These are phyloP conservation scores for Netelia fuscicornis DNA, from an alignment of 2,888 invertebrate species.

Conservation along the genomic window DNA sequence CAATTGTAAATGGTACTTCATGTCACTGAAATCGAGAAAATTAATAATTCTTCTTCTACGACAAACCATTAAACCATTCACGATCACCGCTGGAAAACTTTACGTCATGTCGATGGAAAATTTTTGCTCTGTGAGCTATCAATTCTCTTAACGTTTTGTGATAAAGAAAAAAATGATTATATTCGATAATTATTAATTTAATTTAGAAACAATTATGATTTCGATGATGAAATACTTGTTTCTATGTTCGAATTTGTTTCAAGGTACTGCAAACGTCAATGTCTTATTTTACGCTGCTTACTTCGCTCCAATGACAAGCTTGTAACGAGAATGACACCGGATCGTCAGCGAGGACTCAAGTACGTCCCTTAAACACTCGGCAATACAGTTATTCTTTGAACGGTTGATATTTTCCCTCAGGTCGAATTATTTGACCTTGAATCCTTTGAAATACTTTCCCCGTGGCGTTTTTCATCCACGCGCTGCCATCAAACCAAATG, in stretches of 20 bases:
- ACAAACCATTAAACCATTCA: slow-evolving; percentile 35
- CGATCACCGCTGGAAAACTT: slow-evolving; percentile 50
- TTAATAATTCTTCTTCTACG: slow-evolving; percentile 33
- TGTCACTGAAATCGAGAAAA: slow-evolving; percentile 28
- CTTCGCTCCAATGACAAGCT: slow-evolving; percentile 39
- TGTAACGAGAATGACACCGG: too few species aligned
- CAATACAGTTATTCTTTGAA: not conserved
- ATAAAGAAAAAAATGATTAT: too few species aligned
- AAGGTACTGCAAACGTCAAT: slow-evolving; percentile 57
- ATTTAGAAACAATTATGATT: not conserved
- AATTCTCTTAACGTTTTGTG: too few species aligned
- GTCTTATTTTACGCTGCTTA: slow-evolving; percentile 60
- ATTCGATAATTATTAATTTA: too few species aligned
- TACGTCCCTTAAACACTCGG: not conserved
- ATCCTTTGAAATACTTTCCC: too few species aligned
- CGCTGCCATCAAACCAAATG: too few species aligned
- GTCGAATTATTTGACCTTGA: too few species aligned
- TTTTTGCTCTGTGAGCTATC: slow-evolving; percentile 34
- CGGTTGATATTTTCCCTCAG: too few species aligned
- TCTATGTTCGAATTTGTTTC: not conserved
- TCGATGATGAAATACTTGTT: not conserved
- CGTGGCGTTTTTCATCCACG: too few species aligned
- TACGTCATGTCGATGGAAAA: slow-evolving; percentile 50
- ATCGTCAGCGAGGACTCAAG: not conserved
- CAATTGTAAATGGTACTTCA: too few species aligned